Conservation (phyloP, 2,888 invertebrate genomes). For the Phyto melanocephala region DNA sequence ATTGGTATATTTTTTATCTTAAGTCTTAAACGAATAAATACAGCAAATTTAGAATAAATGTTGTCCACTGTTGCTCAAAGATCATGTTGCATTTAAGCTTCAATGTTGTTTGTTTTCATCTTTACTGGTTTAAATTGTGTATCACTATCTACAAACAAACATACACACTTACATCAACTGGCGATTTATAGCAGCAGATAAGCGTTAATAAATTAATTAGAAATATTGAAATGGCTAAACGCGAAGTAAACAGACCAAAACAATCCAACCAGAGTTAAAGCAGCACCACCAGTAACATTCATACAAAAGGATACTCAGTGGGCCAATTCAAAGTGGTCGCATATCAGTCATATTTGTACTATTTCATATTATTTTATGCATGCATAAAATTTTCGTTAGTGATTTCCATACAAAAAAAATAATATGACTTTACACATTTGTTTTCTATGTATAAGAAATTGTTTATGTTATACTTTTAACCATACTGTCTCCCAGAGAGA, state of each 20-base stretch:
- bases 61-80: constrained; percentile 31
- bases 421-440: too few species aligned
- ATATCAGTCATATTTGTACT: too few species aligned
- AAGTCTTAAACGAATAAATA: too few species aligned
- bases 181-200: constrained; percentile 77
- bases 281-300: neutral
- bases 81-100: neutral
- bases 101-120: constrained; percentile 43
- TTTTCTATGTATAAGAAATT: too few species aligned
- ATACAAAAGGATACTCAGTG: constrained; percentile 11
- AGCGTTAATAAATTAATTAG: constrained; percentile 79
- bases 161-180: constrained; percentile 49
- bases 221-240: constrained; percentile 77
- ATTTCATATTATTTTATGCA: too few species aligned
- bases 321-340: too few species aligned
- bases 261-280: constrained; percentile 14
- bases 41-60: neutral
- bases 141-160: constrained; percentile 29
- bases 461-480: too few species aligned
- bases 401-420: too few species aligned
- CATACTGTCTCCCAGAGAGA: too few species aligned
- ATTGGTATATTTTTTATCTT: too few species aligned
- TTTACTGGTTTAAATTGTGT: constrained; percentile 44
- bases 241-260: constrained; percentile 55
- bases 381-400: too few species aligned